phyloP scores from a whole-genome alignment of 2,888 invertebrate species.

The Drosophila sordidapex region DNA sequence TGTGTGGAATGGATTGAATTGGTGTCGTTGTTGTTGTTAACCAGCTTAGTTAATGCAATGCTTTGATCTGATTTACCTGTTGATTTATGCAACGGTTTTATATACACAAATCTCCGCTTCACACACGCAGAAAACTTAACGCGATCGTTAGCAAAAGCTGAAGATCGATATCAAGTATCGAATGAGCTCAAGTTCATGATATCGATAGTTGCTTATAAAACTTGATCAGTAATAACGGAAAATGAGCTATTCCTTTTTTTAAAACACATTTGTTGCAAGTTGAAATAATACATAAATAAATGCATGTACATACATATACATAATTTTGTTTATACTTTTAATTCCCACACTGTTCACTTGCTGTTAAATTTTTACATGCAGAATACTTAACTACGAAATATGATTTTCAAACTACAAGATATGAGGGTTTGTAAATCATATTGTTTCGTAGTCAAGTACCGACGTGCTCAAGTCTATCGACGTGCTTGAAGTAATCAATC shows the following conservation, averaged over 20 bases:
- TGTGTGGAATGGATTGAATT: slow-evolving; percentile 15
- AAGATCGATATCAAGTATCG: slow-evolving; percentile 40
- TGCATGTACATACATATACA: not conserved
- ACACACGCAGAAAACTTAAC: slow-evolving; percentile 49
- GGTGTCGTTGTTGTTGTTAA: slow-evolving; percentile 20
- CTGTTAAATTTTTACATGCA: not conserved
- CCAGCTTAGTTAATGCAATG: slow-evolving; percentile 29
- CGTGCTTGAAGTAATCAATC: slow-evolving; percentile 20
- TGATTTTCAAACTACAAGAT: no score
- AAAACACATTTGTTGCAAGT: not conserved
- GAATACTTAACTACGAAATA: no score
- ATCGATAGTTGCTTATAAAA: slow-evolving; percentile 35
- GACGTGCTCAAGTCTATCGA: slow-evolving; percentile 5
- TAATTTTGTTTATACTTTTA: not conserved
- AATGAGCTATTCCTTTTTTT: not conserved
- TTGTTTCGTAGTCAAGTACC: slow-evolving; percentile 5
- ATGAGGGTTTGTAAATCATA: not conserved
- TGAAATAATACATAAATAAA: not conserved
- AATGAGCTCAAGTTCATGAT: not conserved
- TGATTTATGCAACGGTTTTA: slow-evolving; percentile 75
- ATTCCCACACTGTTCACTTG: not conserved
- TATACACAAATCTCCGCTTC: slow-evolving; percentile 59
- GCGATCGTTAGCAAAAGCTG: slow-evolving; percentile 51
- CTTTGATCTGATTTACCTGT: slow-evolving; percentile 64
- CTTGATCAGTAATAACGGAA: slow-evolving; percentile 34